phyloP scores from a whole-genome alignment of 2,888 invertebrate genomes.

The Noctua fimbriata region DNA sequence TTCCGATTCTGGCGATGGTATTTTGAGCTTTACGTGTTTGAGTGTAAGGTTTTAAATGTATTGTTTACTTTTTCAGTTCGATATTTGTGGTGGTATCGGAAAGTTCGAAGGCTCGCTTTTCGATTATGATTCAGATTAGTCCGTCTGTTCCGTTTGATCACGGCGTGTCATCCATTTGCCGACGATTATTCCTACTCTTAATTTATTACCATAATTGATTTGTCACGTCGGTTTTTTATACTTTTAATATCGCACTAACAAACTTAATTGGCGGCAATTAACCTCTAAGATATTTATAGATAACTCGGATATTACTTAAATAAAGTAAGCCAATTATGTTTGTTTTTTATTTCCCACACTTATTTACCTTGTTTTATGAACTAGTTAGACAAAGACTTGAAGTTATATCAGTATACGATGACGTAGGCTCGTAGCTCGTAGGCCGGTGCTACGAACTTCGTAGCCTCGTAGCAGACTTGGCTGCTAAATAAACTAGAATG shows the following conservation, averaged over 20 bases:
- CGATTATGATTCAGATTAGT: conserved; percentile 61
- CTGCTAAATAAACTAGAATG: conserved; percentile 16
- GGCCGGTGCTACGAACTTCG: conserved; percentile 48
- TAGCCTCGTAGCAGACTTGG: conserved; percentile 46
- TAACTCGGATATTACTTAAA: conserved; percentile 20
- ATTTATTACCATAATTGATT: conserved; percentile 68
- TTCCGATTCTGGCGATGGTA: neutral
- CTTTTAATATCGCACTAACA: conserved; percentile 57
- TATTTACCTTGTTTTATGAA: conserved; percentile 8
- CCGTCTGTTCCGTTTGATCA: conserved; percentile 57
- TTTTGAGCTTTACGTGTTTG: conserved; percentile 46
- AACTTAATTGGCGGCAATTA: conserved; percentile 65
- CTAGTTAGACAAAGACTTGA: conserved; percentile 7
- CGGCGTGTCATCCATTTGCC: conserved; percentile 58
- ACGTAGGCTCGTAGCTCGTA: conserved; percentile 39
- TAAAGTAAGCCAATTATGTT: conserved; percentile 50
- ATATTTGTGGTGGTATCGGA: conserved; percentile 43
- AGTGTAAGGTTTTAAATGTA: conserved; percentile 37
- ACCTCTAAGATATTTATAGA: conserved; percentile 54
- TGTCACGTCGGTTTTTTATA: conserved; percentile 56
- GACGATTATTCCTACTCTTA: conserved; percentile 59
- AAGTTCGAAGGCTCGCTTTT: conserved; percentile 52
- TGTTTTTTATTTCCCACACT: conserved; percentile 55
- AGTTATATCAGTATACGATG: neutral
- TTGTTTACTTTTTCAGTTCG: conserved; percentile 20